Percentiles rank a stretch among this genome's conserved stretches.
These are phyloP conservation scores for Eolophus roseicapilla DNA, from an alignment of 2,113 vertebrate species.

Conservation along the genomic window DNA sequence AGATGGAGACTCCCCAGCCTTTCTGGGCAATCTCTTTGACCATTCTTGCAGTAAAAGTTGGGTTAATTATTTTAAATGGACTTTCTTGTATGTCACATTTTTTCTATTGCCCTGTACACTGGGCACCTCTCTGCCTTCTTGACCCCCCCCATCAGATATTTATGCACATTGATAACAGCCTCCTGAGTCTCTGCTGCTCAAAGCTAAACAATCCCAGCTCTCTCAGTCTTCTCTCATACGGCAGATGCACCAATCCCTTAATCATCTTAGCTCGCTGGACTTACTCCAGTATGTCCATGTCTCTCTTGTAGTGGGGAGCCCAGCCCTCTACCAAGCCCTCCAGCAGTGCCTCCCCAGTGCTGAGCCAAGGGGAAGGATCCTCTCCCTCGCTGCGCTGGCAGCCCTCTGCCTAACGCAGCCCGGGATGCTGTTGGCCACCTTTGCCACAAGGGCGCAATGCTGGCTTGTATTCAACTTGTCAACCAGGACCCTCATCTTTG, in stretches of 20 bases:
- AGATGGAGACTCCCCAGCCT: background rate
- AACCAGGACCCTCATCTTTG: background rate
- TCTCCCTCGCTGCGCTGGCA: accelerated
- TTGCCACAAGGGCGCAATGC: accelerated
- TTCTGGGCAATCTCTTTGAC: background rate
- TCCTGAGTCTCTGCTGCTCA: background rate
- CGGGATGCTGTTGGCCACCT: accelerated
- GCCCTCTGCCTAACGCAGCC: background rate
- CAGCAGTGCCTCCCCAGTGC: background rate
- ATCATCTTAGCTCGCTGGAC: background rate
- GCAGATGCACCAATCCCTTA: background rate
- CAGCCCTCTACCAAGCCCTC: background rate
- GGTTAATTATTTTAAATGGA: background rate
- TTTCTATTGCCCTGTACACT: background rate
- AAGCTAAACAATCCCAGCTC: background rate
- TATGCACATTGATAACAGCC: background rate
- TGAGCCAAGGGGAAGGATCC: background rate
- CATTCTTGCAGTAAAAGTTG: background rate
- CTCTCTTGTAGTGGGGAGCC: background rate
- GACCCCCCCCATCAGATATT: background rate
- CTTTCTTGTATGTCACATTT: background rate
- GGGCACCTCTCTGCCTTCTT: background rate
- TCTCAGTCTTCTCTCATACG: background rate
- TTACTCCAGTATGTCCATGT: background rate
- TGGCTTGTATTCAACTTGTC: background rate